Conservation (phyloP, 2,888 invertebrate genomes). For the Morpho achilles region DNA sequence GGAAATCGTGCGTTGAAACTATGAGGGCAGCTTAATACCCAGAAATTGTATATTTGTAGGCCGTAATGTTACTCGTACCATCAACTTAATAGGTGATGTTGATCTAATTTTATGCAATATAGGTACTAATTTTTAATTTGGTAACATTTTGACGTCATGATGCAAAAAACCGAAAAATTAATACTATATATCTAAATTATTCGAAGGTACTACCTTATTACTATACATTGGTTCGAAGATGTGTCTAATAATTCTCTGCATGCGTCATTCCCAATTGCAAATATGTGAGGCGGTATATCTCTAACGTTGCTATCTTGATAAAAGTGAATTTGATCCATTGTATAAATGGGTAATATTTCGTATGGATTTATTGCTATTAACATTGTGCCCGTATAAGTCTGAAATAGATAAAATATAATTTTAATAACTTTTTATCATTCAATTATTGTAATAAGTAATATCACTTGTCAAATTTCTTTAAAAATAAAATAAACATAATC, state of each 20-base stretch:
- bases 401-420: constrained; percentile 30
- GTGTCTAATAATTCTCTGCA: constrained; percentile 89
- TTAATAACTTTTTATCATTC: no score
- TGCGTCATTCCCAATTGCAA: constrained; percentile 95
- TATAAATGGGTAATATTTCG: constrained; percentile 96
- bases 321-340: constrained; percentile 89
- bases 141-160: no score
- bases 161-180: background rate
- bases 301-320: constrained; percentile 91
- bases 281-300: constrained; percentile 96
- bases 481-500: no score
- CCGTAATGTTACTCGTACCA: no score
- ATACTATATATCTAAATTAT: background rate
- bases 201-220: constrained; percentile 84
- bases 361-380: constrained; percentile 97
- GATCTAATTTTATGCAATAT: no score
- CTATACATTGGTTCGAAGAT: constrained; percentile 92
- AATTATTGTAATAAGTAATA: no score
- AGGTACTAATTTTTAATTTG: no score
- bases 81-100: no score
- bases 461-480: no score
- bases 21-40: no score
- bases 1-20: no score
- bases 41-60: no score
- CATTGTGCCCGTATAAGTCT: constrained; percentile 98